Base-by-base conservation (phyloP, 2,113 vertebrate genomes). In the Hypomesus transpacificus region DNA sequence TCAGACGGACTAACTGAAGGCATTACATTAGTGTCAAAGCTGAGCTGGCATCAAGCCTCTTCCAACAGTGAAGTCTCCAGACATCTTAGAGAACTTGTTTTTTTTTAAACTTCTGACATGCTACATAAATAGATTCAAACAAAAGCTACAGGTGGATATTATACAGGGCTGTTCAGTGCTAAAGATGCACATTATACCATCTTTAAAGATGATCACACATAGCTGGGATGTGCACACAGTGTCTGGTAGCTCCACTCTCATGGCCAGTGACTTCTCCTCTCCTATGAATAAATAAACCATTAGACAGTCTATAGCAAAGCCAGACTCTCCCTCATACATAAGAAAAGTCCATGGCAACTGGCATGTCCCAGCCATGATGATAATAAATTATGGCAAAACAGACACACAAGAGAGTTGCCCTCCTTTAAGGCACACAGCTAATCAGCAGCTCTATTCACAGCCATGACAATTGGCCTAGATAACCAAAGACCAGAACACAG, bases 351-450 rank as follows among this genome's bases (percentile, higher is more conserved):
- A 6, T 34, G 56, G 66, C 69, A 66, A 79, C 72, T 51, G 80
- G 62, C 80, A 75, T 75, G 68, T 77, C 82, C 75, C 14, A 18
- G 67, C 71, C 61, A 56, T 87, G 80, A 84, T 73, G 85, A 73
- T 87, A 87, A 90, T 86, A 81, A 86, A 85, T 82, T 81, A 83
- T 83, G 85, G 79, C 85, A 85, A 86, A 84, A 81, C 61, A 80
- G 84, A 83, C 68, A 81, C 83, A 80, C 82, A 77, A 75, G 84
- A 81, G 82, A 84, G 74, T 9, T 87, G 88, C 74, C 86, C 87
- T 87, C 83, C 76, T 87, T 86, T 81, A 83, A 87, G 69, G 70
- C 71, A 76, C 78, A 70, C 80, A 77, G 87, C 82, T 84, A 87
- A 90, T 87, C 86, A 83, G 70, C 66, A 3, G 67, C 74, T 78